Percentiles rank a stretch among this genome's conserved stretches.
These are phyloP conservation scores for Micrastur ruficollis DNA, from an alignment of 2,797 vertebrate species.

Conservation along the genomic window DNA sequence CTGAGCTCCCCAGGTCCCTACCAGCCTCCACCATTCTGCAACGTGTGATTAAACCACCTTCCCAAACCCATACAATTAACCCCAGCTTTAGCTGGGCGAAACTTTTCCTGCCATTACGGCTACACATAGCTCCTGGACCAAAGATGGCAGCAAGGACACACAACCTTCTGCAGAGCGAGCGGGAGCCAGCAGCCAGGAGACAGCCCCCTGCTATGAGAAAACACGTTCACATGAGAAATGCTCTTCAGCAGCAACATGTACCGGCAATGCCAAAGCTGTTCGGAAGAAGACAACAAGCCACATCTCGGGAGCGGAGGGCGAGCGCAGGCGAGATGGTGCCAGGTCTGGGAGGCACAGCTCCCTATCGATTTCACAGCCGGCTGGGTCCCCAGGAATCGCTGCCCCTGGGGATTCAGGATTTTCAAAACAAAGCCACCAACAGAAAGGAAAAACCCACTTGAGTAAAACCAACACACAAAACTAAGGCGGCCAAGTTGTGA, in stretches of 20 bases:
- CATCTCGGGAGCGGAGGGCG: not conserved
- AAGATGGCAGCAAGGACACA: not conserved
- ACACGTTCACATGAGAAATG: not conserved
- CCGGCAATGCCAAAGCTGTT: not conserved
- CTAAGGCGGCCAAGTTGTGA: not conserved
- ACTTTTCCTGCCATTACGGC: not conserved
- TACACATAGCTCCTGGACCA: not conserved
- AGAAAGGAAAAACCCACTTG: conserved; percentile 7
- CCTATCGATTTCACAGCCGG: not conserved
- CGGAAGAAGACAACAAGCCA: not conserved
- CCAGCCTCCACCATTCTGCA: not conserved
- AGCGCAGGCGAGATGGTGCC: not conserved
- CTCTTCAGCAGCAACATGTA: not conserved
- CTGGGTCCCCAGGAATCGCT: not conserved
- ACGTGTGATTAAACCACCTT: not conserved
- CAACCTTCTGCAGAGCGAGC: not conserved
- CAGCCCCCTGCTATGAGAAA: not conserved
- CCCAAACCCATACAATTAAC: not conserved
- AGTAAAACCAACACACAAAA: conserved; percentile 40
- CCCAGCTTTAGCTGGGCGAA: not conserved
- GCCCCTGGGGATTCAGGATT: not conserved
- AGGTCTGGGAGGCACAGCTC: not conserved
- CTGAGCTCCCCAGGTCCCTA: not conserved
- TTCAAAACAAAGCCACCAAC: not conserved
- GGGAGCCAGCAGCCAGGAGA: not conserved